These are phyloP conservation scores for Ormyrus rosae DNA, from an alignment of 2,888 invertebrate species.

Conservation along the genomic window DNA sequence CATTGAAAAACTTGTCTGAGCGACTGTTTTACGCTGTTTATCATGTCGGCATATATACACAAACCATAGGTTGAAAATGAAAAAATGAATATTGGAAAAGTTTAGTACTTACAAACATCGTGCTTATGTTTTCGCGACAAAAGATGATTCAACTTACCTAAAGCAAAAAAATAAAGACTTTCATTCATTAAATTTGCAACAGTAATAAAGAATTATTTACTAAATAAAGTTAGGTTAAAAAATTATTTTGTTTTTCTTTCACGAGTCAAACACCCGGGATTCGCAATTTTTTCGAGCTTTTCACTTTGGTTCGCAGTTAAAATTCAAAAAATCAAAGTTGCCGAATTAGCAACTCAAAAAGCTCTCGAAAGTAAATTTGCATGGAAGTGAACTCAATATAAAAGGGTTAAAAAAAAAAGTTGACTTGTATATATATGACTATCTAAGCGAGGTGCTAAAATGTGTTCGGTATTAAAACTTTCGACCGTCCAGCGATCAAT, in stretches of 20 bases:
- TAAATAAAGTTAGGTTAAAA: constrained; percentile 2
- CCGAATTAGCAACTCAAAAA: constrained; percentile 41
- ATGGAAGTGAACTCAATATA: not conserved
- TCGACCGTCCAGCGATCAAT: too few species aligned
- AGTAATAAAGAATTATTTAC: not conserved
- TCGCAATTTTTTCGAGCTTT: too few species aligned
- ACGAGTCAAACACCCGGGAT: not conserved
- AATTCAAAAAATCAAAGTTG: not conserved
- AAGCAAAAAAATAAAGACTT: not conserved
- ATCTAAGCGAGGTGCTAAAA: constrained; percentile 16
- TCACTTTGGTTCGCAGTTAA: not conserved
- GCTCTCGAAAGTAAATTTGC: constrained; percentile 12
- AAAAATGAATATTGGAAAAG: too few species aligned
- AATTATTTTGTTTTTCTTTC: not conserved
- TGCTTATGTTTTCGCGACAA: too few species aligned
- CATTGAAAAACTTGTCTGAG: too few species aligned
- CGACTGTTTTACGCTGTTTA: too few species aligned
- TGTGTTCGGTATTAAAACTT: too few species aligned
- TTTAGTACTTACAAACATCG: too few species aligned
- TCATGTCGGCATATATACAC: too few species aligned
- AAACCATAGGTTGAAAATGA: too few species aligned
- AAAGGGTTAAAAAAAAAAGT: constrained; percentile 17
- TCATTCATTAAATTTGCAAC: not conserved
- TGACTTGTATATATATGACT: constrained; percentile 3
- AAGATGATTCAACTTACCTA: too few species aligned